Conservation (phyloP, 2,888 invertebrate genomes). For the Kryphioiulus occultus region DNA sequence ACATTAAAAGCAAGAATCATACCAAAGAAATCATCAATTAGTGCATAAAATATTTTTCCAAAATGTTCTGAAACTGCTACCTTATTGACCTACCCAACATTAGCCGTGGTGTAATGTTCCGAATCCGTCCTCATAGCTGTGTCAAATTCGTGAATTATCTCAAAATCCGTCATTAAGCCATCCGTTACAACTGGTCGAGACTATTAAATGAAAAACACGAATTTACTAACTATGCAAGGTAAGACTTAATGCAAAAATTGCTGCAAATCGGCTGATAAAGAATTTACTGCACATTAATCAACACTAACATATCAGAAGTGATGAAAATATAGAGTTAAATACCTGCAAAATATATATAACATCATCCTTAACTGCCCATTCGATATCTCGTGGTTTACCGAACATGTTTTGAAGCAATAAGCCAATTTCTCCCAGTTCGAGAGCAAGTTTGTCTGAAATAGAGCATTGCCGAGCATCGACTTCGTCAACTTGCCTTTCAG, state of each 20-base stretch:
- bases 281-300: too few species aligned
- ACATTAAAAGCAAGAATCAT: too few species aligned
- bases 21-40: too few species aligned
- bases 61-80: too few species aligned
- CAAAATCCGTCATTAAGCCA: not conserved
- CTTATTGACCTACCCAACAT: conserved; percentile 15
- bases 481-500: conserved; percentile 56
- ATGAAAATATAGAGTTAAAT: not conserved
- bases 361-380: conserved; percentile 75
- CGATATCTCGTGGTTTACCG: conserved; percentile 77
- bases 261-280: too few species aligned
- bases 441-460: conserved; percentile 67
- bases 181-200: conserved; percentile 1
- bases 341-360: conserved; percentile 57
- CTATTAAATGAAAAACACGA: too few species aligned
- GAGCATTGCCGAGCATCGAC: conserved; percentile 66
- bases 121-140: not conserved
- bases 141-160: conserved; percentile 46
- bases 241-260: too few species aligned
- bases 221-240: too few species aligned
- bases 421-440: conserved; percentile 69
- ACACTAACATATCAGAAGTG: too few species aligned
- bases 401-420: conserved; percentile 72
- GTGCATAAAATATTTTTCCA: too few species aligned
- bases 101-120: not conserved